phyloP scores from a whole-genome alignment of 37 sponge, comb jelly and placozoan species.

The Halisarca cf. caerulea region DNA sequence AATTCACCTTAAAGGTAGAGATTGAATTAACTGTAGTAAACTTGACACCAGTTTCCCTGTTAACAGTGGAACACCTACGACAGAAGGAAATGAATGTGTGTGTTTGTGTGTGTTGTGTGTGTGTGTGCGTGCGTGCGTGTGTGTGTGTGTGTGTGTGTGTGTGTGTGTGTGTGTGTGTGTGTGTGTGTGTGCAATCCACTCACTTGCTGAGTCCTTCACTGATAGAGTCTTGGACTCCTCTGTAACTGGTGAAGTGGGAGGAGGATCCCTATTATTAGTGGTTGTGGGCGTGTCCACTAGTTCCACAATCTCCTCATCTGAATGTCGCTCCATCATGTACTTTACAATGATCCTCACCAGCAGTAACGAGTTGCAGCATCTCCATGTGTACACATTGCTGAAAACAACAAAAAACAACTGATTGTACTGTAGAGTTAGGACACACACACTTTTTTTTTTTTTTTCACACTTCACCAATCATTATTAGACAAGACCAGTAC shows the following conservation, averaged over 20 bases:
- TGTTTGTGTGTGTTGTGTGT: slow-evolving; percentile 5
- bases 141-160: slow-evolving; percentile 33
- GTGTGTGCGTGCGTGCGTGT: slow-evolving; percentile 6
- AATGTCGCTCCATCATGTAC: slow-evolving; percentile 46
- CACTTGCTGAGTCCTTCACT: too few relatives aligned
- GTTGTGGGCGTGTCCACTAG: slow-evolving; percentile 53
- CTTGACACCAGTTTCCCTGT: slow-evolving; percentile 49
- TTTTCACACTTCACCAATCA: too few relatives aligned
- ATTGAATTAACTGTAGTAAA: slow-evolving; percentile 21
- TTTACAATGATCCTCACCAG: slow-evolving; percentile 46
- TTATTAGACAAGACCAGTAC: too few relatives aligned
- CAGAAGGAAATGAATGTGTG: slow-evolving; percentile 6
- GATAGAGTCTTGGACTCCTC: neutral
- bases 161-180: slow-evolving; percentile 7
- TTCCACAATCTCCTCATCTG: slow-evolving; percentile 52
- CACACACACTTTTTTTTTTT: too few relatives aligned
- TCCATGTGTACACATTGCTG: slow-evolving; percentile 72
- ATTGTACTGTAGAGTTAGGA: too few relatives aligned
- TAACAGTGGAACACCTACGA: slow-evolving; percentile 10
- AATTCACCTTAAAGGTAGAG: slow-evolving; percentile 56
- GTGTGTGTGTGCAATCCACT: slow-evolving; percentile 10
- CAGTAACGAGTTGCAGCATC: slow-evolving; percentile 57
- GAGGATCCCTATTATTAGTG: neutral
- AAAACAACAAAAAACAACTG: neutral
- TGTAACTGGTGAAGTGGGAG: neutral